Conservation (phyloP, 2,113 vertebrate species). For the Rallus limicola region DNA sequence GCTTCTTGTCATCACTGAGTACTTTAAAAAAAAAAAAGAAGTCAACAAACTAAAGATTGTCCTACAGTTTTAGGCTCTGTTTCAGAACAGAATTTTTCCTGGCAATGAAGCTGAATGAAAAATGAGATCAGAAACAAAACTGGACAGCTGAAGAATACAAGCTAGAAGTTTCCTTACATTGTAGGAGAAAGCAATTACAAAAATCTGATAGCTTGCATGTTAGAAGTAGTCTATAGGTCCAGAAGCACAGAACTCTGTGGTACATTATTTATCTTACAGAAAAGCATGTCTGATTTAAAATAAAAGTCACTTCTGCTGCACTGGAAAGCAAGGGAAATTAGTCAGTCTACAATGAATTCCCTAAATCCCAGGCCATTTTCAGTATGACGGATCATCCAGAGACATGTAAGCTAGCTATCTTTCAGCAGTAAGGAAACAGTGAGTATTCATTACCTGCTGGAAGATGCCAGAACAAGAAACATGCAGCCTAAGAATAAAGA, state of each 20-base stretch:
- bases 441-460: conserved; percentile 4
- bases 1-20: neutral
- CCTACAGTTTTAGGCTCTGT: neutral
- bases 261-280: neutral
- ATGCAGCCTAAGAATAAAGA: neutral
- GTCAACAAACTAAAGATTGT: neutral
- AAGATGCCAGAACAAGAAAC: neutral
- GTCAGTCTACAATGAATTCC: neutral
- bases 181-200: neutral
- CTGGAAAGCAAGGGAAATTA: neutral
- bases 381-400: neutral
- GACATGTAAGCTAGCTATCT: neutral
- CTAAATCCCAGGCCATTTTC: neutral
- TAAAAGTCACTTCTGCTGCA: neutral
- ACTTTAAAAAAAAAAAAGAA: neutral
- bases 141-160: neutral
- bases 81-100: neutral
- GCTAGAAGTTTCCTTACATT: neutral
- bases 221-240: neutral
- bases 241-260: neutral
- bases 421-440: neutral
- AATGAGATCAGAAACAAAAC: neutral
- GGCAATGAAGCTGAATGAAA: neutral
- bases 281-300: rapidly evolving
- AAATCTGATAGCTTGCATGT: neutral